Base-by-base conservation (phyloP, 2,113 vertebrate species). In the Donacobius atricapilla region DNA sequence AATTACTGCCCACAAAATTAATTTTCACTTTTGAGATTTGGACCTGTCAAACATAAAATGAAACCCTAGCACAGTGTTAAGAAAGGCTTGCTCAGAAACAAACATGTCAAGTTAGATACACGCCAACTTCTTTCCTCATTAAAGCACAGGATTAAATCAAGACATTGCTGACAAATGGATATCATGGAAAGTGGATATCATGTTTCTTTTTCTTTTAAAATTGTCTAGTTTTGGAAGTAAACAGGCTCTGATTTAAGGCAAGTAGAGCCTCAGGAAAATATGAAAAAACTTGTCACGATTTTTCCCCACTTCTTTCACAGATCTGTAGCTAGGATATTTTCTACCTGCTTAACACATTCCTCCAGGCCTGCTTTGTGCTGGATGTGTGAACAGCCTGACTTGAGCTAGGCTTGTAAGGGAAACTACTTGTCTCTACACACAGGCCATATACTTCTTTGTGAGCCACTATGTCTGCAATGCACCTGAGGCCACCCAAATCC, bases 21-120 rank as follows among this genome's bases (percentile, higher is more conserved):
- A 85, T 31, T 85, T 57, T 70, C 25, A 57, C 16, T 83, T 77
- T 30, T 1, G 4, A 70, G 54, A 64, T n/a, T 28, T 3, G 2
- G n/a, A 40, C 12, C 73, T 80, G 60, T 66, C 42, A 76, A 61
- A 60, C 18, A 15, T 8, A 23, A 63, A 33, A 42, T 8, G 42
- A 88, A 84, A 81, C 48, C 11, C 39, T 50, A 54, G 39, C 11
- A 63, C 2, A 57, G 12, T 3, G 13, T 56, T 60, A 71, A n/a
- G 30, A 69, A 85, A 81, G 30, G 63, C 35, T 89, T 78, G 42
- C 42, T 82, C 51, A 86, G 63, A 94, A 89, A 87, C 37, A 13
- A 56, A 5, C 0, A 0, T 14, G 9, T 64, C 57, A 70, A 40
- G 35, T 56, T 37, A 45, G 27, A 73, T 24, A 47, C 2, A 16